Percentiles rank a stretch among this genome's conserved stretches.
phyloP scores from a whole-genome alignment of 2,113 vertebrate species.

The Accipiter virgatus region DNA sequence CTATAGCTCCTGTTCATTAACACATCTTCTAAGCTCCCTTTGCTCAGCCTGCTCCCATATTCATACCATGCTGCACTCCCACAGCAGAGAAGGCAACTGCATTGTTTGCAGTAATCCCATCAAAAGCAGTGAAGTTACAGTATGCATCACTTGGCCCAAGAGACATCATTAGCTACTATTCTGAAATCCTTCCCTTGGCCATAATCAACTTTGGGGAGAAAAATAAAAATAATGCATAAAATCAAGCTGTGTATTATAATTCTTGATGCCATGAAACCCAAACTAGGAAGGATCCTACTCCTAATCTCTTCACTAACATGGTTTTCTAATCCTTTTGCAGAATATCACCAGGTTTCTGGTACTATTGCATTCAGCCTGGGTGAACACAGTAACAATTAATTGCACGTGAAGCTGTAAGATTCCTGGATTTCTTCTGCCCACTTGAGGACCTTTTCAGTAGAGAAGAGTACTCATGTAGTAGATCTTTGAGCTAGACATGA shows the following conservation, averaged over 20 bases:
- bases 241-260: background rate
- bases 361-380: background rate
- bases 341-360: background rate
- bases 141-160: background rate
- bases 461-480: background rate
- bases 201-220: background rate
- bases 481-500: background rate
- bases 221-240: background rate
- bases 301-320: background rate
- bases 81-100: too few relatives aligned
- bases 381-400: background rate
- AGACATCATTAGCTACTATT: background rate
- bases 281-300: background rate
- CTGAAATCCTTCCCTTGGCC: background rate
- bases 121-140: background rate
- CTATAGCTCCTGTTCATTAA: background rate
- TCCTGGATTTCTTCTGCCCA: background rate
- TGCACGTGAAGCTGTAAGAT: background rate
- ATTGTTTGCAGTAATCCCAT: fast-evolving
- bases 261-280: background rate
- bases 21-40: background rate
- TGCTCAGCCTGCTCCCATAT: background rate
- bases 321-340: background rate
- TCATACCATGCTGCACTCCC: background rate
- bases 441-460: background rate